These are phyloP conservation scores for Sphecodes monilicornis DNA, from an alignment of 2,888 invertebrate genomes.

Conservation along the genomic window DNA sequence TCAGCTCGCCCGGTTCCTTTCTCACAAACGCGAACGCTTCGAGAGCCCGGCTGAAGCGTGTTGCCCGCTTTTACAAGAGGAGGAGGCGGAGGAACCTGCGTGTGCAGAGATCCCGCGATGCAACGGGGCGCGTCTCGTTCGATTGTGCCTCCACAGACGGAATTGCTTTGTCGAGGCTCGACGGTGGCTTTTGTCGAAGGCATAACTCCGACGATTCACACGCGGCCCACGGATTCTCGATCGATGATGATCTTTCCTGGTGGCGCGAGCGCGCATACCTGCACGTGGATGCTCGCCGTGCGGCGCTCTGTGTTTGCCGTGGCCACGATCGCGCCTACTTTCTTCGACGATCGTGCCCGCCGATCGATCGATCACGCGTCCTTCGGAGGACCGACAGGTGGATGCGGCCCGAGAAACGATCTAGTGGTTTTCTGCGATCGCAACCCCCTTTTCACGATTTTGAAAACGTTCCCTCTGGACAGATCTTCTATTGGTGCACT, in stretches of 20 bases:
- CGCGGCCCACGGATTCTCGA: constrained; percentile 77
- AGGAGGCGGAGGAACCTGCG: constrained; percentile 19
- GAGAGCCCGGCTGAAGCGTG: neutral
- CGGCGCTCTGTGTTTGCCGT: constrained; percentile 29
- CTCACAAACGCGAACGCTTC: neutral
- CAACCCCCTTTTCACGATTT: neutral
- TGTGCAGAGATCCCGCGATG: constrained; percentile 45
- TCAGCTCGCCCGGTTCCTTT: neutral
- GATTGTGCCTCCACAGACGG: constrained; percentile 71
- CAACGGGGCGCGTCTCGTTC: constrained; percentile 71
- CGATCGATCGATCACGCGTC: constrained; percentile 42
- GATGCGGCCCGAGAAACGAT: neutral
- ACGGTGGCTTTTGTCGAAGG: constrained; percentile 72
- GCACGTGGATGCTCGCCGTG: constrained; percentile 25
- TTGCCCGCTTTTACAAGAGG: constrained; percentile 41
- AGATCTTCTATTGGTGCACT: too few relatives aligned
- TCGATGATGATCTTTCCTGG: constrained; percentile 64
- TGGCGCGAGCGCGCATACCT: constrained; percentile 42
- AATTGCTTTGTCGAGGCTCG: constrained; percentile 71
- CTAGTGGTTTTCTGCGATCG: neutral
- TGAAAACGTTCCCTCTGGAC: neutral
- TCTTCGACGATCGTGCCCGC: constrained; percentile 36
- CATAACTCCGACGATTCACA: constrained; percentile 79
- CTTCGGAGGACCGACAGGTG: constrained; percentile 49
- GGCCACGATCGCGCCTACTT: constrained; percentile 45